Percentiles rank a stretch among this genome's conserved stretches.
Conservation (phyloP, 2,888 invertebrate genomes). For the Epinotia nisella region DNA sequence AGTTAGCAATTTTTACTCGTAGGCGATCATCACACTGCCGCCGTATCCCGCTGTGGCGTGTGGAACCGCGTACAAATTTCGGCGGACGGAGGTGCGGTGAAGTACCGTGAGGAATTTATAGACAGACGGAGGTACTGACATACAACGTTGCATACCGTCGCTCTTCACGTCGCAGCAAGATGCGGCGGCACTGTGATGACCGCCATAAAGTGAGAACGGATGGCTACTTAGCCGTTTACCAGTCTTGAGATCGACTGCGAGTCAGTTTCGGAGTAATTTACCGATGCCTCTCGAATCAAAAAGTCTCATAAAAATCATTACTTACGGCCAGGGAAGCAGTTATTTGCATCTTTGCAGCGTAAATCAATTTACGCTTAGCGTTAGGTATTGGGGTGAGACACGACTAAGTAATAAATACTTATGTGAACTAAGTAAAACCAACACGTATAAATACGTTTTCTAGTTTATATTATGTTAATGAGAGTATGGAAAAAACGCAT, state of each 20-base stretch:
- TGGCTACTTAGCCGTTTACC: background rate
- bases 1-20: background rate
- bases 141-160: no score
- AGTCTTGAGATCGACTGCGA: background rate
- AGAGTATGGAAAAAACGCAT: no score
- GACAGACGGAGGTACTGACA: no score
- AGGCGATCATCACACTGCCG: no score
- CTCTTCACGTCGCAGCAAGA: no score
- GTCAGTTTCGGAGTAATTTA: background rate
- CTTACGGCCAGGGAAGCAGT: background rate
- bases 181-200: no score
- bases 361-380: conserved; percentile 3
- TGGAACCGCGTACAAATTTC: no score
- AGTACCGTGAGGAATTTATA: no score
- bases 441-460: background rate
- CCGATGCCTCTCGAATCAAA: background rate
- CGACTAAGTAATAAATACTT: background rate
- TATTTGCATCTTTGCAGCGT: background rate
- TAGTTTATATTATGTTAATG: no score
- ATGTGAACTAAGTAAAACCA: background rate
- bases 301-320: background rate
- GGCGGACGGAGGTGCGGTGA: no score
- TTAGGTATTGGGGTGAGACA: background rate
- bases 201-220: background rate
- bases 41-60: no score